Conservation (phyloP, 2,113 vertebrate genomes). For the Oxygymnocypris stewartii region DNA sequence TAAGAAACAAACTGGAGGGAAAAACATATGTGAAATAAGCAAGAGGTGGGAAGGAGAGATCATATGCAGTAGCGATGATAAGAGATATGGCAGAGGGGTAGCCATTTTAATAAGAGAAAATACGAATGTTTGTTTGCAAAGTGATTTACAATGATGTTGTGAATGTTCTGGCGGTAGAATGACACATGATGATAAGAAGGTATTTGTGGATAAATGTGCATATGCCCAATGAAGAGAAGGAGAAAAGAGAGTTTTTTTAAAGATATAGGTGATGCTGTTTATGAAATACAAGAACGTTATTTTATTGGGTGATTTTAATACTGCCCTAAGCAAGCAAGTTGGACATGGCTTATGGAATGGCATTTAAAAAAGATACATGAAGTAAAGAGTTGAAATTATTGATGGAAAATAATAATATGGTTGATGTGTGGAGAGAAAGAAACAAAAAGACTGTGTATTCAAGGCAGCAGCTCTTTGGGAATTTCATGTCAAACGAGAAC, state of each 20-base stretch:
- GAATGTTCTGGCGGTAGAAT: neutral
- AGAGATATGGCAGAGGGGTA: neutral
- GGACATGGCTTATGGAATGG: neutral
- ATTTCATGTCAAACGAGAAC: constrained; percentile 9
- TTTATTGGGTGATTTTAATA: neutral
- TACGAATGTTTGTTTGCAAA: neutral
- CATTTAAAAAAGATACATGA: neutral
- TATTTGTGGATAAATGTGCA: no score
- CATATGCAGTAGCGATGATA: neutral
- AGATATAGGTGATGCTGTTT: neutral
- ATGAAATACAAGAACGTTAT: neutral
- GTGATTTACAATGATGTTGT: neutral
- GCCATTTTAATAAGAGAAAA: neutral
- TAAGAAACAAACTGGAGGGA: constrained; percentile 14
- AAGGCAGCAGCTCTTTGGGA: neutral
- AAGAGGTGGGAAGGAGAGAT: neutral
- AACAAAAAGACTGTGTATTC: neutral
- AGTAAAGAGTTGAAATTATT: neutral
- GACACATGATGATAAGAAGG: neutral
- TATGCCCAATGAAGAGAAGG: neutral
- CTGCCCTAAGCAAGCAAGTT: neutral
- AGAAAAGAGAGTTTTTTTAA: neutral
- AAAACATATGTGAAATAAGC: neutral
- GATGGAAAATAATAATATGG: neutral
- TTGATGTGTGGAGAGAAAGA: neutral